Percentiles rank a stretch among this genome's conserved stretches.
Evolutionary conservation across 2,113 vertebrate species (phyloP).

Genomic region (Sylvilagus bachmani): DNA sequence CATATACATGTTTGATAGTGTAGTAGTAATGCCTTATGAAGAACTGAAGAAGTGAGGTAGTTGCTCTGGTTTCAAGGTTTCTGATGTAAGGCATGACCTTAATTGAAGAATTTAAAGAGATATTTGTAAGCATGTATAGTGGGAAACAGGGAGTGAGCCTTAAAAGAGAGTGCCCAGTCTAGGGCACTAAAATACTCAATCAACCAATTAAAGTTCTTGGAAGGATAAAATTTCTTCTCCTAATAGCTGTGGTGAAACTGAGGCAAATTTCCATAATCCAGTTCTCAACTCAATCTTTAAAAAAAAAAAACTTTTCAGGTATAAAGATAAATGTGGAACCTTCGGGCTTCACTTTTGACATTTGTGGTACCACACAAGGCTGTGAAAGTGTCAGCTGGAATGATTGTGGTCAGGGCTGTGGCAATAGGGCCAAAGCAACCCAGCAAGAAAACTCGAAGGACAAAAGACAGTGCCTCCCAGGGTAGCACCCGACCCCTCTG

Average conservation of each 20-base stretch:
- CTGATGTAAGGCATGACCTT: slow-evolving; percentile 1
- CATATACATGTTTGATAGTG: background rate
- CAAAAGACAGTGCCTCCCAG: background rate
- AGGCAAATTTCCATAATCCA: slow-evolving; percentile 51
- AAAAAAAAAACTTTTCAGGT: background rate
- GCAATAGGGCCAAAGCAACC: background rate
- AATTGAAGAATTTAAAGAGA: slow-evolving; percentile 39
- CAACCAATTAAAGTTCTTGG: slow-evolving; percentile 22
- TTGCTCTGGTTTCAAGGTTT: slow-evolving; percentile 55
- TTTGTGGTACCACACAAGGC: background rate
- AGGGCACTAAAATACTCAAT: background rate
- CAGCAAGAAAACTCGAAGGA: background rate
- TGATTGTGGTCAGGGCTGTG: background rate
- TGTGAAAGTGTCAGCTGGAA: background rate
- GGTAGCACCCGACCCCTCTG: background rate
- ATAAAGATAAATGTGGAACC: background rate
- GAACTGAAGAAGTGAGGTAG: slow-evolving; percentile 60
- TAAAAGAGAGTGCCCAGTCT: slow-evolving; percentile 26
- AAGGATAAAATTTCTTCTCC: background rate
- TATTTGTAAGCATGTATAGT: background rate
- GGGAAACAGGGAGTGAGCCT: slow-evolving; percentile 2
- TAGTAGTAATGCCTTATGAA: slow-evolving; percentile 46
- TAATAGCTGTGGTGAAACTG: background rate
- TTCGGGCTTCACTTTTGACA: background rate
- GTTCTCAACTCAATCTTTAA: background rate